phyloP scores from a whole-genome alignment of 2,797 vertebrate species.

The Heliangelus exortis region DNA sequence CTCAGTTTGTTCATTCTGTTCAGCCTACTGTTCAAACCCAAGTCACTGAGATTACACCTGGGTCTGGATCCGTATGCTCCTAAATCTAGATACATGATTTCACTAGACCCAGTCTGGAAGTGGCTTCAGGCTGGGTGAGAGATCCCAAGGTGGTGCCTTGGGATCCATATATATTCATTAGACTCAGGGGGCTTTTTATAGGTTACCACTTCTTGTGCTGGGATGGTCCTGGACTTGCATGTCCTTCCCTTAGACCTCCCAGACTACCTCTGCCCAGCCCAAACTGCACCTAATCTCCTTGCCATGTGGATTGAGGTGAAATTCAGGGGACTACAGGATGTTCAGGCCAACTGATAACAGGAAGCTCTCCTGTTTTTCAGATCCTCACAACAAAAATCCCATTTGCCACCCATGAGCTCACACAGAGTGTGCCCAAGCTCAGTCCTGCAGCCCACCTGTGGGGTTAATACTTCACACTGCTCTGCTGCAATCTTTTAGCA shows the following conservation, averaged over 20 bases:
- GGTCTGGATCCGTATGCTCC: not conserved
- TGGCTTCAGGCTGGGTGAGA: not conserved
- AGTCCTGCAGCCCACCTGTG: fast-evolving
- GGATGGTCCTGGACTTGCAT: not conserved
- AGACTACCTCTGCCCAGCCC: not conserved
- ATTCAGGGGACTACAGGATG: not conserved
- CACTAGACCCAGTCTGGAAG: not conserved
- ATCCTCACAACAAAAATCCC: not conserved
- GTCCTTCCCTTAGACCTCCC: not conserved
- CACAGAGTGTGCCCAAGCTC: not conserved
- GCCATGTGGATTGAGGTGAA: not conserved
- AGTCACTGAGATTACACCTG: not conserved
- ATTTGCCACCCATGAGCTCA: not conserved
- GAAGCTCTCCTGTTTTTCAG: not conserved
- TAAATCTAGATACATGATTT: not conserved
- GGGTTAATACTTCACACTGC: not conserved
- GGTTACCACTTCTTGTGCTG: not conserved
- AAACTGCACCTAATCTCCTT: not conserved
- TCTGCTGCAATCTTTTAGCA: not conserved
- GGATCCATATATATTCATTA: not conserved
- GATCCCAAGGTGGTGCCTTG: not conserved
- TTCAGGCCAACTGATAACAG: not conserved
- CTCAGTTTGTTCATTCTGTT: not conserved
- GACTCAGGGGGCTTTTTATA: not conserved
- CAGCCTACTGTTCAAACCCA: not conserved